These are phyloP conservation scores for Calypte anna DNA, from an alignment of 2,113 vertebrate species.

Conservation along the genomic window DNA sequence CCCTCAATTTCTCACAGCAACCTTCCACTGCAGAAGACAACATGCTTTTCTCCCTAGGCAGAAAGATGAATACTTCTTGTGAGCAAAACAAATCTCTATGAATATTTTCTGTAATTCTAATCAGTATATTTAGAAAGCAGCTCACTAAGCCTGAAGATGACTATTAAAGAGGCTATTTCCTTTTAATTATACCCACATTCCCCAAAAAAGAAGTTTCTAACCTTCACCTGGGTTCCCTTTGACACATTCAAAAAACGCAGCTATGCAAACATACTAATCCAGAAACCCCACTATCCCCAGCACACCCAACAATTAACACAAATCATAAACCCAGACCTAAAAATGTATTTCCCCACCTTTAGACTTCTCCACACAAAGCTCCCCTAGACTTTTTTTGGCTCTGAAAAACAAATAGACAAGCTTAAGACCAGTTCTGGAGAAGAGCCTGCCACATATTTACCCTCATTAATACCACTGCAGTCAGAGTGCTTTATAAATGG, in stretches of 20 bases:
- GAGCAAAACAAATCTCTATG: constrained; percentile 1
- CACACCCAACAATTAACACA: constrained; percentile 56
- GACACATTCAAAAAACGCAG: constrained; percentile 43
- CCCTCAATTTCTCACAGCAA: background rate
- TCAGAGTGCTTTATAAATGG: background rate
- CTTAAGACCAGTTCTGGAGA: background rate
- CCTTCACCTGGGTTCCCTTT: constrained; percentile 20
- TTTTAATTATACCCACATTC: constrained; percentile 50
- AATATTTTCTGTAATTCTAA: constrained; percentile 46
- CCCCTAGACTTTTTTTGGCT: background rate
- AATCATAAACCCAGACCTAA: constrained; percentile 58
- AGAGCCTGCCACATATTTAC: background rate
- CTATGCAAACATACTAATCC: constrained; percentile 52
- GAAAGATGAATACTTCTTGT: background rate
- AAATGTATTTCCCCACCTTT: constrained; percentile 18
- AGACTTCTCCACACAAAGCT: constrained; percentile 10
- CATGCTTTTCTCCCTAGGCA: background rate
- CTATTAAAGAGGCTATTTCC: constrained; percentile 52
- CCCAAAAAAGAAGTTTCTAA: constrained; percentile 42
- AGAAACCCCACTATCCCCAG: background rate
- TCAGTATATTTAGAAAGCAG: constrained; percentile 19
- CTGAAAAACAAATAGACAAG: background rate
- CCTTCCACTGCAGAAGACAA: background rate
- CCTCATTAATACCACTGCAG: background rate
- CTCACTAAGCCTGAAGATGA: background rate